A percentile compares a stretch with the other conserved stretches of the same genome.
Conservation (phyloP, 2,113 vertebrate species). For the Glaucidium brasilianum region DNA sequence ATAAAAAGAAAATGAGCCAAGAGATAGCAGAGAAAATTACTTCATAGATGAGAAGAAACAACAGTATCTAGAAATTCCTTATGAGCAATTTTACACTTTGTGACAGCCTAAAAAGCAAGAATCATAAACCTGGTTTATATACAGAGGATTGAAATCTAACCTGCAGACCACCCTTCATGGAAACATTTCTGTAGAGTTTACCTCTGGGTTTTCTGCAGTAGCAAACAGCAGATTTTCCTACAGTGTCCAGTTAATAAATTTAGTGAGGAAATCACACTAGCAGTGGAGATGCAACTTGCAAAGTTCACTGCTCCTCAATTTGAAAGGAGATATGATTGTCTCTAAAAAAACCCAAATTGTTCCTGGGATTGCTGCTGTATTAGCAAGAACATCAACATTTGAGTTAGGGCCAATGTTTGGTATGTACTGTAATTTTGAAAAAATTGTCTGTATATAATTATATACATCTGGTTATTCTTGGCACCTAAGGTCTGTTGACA, state of each 20-base stretch:
- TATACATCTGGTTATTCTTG: not conserved
- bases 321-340: not conserved
- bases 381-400: not conserved
- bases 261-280: not conserved
- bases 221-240: not conserved
- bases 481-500: not conserved
- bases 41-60: not conserved
- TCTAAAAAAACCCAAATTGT: not conserved
- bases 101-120: not conserved
- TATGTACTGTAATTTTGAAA: not conserved
- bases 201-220: not conserved
- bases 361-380: not conserved
- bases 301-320: not conserved
- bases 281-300: not conserved
- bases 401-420: not conserved
- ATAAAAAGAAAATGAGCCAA: not conserved
- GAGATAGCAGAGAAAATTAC: not conserved
- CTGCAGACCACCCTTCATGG: not conserved
- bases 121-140: not conserved
- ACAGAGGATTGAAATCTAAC: not conserved
- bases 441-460: not conserved
- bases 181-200: not conserved
- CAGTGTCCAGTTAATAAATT: not conserved
- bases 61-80: not conserved
- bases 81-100: not conserved